Base-by-base conservation (phyloP, 2,888 invertebrate genomes). In the Hoplodrina ambigua region DNA sequence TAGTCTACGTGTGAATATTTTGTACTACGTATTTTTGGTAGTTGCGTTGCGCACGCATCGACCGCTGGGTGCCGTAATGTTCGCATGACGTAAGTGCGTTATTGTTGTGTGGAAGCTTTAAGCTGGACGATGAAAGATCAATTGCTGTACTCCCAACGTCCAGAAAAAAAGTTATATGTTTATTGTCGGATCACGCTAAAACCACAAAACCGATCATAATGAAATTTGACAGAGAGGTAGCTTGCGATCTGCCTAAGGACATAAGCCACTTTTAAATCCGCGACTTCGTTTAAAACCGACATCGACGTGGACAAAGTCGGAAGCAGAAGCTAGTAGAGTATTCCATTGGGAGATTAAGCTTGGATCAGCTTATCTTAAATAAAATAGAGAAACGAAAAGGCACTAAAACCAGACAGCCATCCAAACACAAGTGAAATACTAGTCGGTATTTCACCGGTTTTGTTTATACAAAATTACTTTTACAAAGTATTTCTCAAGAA, bases 1-100 rank as follows among this genome's bases (percentile, higher is more conserved):
- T 87, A 87, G 86, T 87, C 87, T 86, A 81, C 82, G 74, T 64
- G 66, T 62, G 64, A 62, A 71, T 70, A 78, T 71, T 79, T 80
- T 74, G 70, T 77, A 72, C 49, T 70, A 74, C 58, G 67, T 78
- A 72, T 73, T 83, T 80, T 80, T 61, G 80, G 75, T 75, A 73
- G 71, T 72, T 82, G 71, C 75, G 57, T 71, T 55, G 30, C 60
- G 56, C 71, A 73, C 64, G 76, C 72, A 77, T 71, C 68, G 57
- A 69, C 49, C 70, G 75, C 69, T 78, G 68, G 50, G 63, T 70
- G 64, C 66, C 64, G 66, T 75, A 70, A 82, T 61, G 63, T 63
- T 72, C 63, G 66, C 71, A 54, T 80, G 69, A 73, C 63, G 75
- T 69, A 61, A 63, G 13, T 50, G 41, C 56, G 65, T 66, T 62